phyloP scores from a whole-genome alignment of 2,113 vertebrate species.

The Benthochromis sp. region DNA sequence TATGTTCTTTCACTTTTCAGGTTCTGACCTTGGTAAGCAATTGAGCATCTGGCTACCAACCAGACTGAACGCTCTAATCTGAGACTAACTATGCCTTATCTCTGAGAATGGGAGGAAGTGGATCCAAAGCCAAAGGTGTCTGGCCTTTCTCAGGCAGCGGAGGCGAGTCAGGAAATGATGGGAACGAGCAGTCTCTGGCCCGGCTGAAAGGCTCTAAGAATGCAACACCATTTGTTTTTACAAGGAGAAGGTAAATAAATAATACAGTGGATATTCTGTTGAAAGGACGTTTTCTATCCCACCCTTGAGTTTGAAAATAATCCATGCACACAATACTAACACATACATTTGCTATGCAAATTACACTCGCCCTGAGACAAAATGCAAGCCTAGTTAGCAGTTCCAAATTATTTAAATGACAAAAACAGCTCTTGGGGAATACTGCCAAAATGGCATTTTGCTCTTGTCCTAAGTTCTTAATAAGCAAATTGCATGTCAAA shows the following conservation, averaged over 20 bases:
- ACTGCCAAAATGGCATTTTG: neutral
- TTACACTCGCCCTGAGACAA: neutral
- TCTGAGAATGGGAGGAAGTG: slow-evolving; percentile 86
- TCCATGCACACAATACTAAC: neutral
- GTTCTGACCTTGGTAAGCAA: neutral
- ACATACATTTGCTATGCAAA: neutral
- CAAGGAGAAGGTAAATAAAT: slow-evolving; percentile 80
- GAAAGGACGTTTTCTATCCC: neutral
- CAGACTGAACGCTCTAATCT: slow-evolving; percentile 5
- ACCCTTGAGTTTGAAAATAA: neutral
- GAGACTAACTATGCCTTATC: slow-evolving; percentile 63
- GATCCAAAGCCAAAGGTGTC: slow-evolving; percentile 83
- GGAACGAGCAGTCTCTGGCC: slow-evolving; percentile 79
- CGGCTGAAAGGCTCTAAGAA: slow-evolving; percentile 72
- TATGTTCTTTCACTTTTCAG: slow-evolving; percentile 1
- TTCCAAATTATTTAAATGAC: neutral
- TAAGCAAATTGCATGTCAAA: neutral
- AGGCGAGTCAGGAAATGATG: slow-evolving; percentile 62
- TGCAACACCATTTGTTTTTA: slow-evolving; percentile 86
- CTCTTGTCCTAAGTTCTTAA: neutral
- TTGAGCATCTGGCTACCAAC: neutral
- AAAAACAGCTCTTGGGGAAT: neutral
- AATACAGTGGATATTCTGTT: neutral
- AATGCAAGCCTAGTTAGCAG: neutral
- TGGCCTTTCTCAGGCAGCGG: slow-evolving; percentile 83